Evolutionary conservation across 2,113 vertebrate genomes (phyloP), one percentile per base, ranked within the genome.

Genomic region (Scartelaos histophorus): DNA sequence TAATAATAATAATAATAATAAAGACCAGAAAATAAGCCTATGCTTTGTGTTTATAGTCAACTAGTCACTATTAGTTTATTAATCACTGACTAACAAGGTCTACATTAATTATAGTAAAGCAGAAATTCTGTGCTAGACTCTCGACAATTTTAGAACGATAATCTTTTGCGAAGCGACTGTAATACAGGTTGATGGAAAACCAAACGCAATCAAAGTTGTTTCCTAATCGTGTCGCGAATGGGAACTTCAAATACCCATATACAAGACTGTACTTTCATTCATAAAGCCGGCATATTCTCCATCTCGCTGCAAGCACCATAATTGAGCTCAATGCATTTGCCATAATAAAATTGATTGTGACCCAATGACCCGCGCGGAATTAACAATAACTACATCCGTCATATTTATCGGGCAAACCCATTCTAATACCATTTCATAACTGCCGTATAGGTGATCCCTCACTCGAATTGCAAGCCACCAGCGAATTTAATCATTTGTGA

Each of bases 331-430:
- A 19, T 16, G 25, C 15, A 61, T 61, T 61, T 61, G 24, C 58
- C 58, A 34, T 34, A 15, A 61, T 34, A 19, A 61, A 61, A 61
- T 61, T 61, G 34, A 64, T 64, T n/a, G 19, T 38, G 61, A 64
- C 61, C 60, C 61, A n/a, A 38, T 64, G 17, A 64, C 29, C 34
- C 34, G 11, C 1, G n/a, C 11, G 10, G 61, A 43, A 13, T n/a
- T 10, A 38, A 64, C 29, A 64, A 43, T 38, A 64, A 34, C 34
- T 10, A 10, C 25, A 34, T 61, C 58, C 29, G 34, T 43, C 34
- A 64, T 38, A 35, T 38, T 38, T n/a, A 38, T 38, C 17, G 34
- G 34, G 17, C 29, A 35, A 62, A 62, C 25, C 61, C 19, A 64
- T 64, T 15, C 3, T n/a, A 62, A 62, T 62, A 19, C 29, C 29